phyloP scores from a whole-genome alignment of 2,113 vertebrate genomes.

The Canis aureus region DNA sequence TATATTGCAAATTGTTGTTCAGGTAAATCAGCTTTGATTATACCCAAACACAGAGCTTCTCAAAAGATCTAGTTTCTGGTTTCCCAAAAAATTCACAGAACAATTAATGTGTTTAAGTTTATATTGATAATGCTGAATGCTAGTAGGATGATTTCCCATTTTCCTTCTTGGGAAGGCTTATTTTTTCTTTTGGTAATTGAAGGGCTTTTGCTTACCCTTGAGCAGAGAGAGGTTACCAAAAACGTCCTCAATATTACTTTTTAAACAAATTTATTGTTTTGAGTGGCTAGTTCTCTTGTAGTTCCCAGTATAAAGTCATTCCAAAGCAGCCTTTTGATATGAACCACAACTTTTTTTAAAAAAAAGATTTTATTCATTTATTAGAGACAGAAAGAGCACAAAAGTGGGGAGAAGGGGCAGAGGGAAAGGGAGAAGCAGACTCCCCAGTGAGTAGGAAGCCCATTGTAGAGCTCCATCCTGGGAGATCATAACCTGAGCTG shows the following conservation, averaged over 20 bases:
- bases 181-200: background rate
- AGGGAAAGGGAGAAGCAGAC: background rate
- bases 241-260: slow-evolving; percentile 8
- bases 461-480: background rate
- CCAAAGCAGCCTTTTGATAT: background rate
- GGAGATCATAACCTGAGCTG: background rate
- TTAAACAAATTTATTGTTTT: background rate
- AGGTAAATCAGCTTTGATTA: slow-evolving; percentile 37
- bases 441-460: background rate
- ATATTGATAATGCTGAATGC: background rate
- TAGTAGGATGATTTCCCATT: background rate
- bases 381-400: background rate
- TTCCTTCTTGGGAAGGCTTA: background rate
- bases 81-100: slow-evolving; percentile 57
- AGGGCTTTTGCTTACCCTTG: background rate
- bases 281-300: background rate
- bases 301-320: background rate
- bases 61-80: slow-evolving; percentile 43
- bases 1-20: slow-evolving; percentile 53
- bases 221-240: background rate
- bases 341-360: background rate
- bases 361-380: background rate
- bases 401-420: background rate
- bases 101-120: slow-evolving; percentile 50
- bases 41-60: slow-evolving; percentile 61